Conservation (phyloP, 92 coral and sea anemone genomes). For the Palythoa caribaeorum region DNA sequence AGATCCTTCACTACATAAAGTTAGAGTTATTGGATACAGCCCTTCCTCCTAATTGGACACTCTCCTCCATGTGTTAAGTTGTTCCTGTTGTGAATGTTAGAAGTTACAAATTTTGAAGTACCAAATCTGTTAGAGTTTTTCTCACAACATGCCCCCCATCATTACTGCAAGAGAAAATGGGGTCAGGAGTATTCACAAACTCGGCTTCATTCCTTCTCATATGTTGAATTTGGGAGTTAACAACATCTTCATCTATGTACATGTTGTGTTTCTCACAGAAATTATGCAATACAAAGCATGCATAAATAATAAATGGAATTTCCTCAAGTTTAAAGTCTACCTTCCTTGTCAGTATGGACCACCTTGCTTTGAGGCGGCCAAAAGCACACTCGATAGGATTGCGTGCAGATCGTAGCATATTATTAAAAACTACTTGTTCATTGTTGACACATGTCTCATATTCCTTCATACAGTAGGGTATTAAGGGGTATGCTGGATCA, state of each 20-base stretch:
- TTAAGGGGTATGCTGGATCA: not conserved
- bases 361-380: conserved; percentile 8
- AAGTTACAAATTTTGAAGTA: no score
- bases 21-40: no score
- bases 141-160: conserved; percentile 60
- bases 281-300: conserved; percentile 13
- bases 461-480: not conserved
- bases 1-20: no score
- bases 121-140: conserved; percentile 45
- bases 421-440: not conserved
- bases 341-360: conserved; percentile 1
- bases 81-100: no score
- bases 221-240: conserved; percentile 43
- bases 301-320: conserved; percentile 1
- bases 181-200: conserved; percentile 60
- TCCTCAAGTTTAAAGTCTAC: not conserved
- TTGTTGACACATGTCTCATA: not conserved
- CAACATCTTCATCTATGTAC: conserved; percentile 60
- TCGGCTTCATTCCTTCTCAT: conserved; percentile 58
- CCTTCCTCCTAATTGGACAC: no score
- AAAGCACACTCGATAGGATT: not conserved
- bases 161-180: conserved; percentile 62
- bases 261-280: conserved; percentile 21
- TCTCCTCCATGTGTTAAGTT: no score
- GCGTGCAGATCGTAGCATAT: not conserved